A percentile compares a stretch with the other conserved stretches of the same genome.
phyloP scores from a whole-genome alignment of 1,140 invertebrate species.

The Bombyx mori region DNA sequence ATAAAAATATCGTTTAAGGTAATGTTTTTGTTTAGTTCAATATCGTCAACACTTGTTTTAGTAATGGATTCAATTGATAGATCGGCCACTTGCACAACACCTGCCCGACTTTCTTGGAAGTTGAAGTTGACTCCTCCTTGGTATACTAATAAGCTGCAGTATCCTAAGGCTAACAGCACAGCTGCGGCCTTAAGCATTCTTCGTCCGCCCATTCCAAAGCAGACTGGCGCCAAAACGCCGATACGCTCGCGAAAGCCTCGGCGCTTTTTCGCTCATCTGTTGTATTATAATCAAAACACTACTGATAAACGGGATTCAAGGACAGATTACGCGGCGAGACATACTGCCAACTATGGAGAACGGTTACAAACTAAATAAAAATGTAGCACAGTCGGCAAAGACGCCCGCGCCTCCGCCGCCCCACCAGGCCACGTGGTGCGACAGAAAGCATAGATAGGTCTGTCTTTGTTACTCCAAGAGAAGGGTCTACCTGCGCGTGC shows the following conservation, averaged over 20 bases:
- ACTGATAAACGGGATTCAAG: conserved; percentile 21
- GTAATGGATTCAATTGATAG: conserved; percentile 53
- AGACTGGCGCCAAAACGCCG: conserved; percentile 58
- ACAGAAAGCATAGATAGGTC: conserved; percentile 33
- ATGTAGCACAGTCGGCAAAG: conserved; percentile 59
- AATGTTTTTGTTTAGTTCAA: conserved; percentile 77
- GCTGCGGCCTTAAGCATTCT: conserved; percentile 56
- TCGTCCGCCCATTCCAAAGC: conserved; percentile 71
- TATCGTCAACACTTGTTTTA: conserved; percentile 58
- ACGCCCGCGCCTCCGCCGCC: conserved; percentile 45
- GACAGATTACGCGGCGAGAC: neutral
- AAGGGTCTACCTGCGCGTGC: conserved; percentile 59
- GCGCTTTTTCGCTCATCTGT: conserved; percentile 63
- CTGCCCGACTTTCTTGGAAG: conserved; percentile 67
- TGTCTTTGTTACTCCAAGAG: conserved; percentile 22
- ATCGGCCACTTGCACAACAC: conserved; percentile 48
- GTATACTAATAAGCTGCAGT: conserved; percentile 77
- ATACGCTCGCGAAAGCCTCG: conserved; percentile 39
- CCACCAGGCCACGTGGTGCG: conserved; percentile 49
- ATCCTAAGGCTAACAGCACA: conserved; percentile 64
- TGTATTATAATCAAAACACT: conserved; percentile 50
- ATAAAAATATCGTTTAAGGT: conserved; percentile 90
- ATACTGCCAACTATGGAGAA: conserved; percentile 21
- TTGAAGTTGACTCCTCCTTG: conserved; percentile 71
- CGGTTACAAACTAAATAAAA: conserved; percentile 68